Evolutionary conservation across 1,140 invertebrate genomes (phyloP).

Genomic region (Neotoxoptera formosana): DNA sequence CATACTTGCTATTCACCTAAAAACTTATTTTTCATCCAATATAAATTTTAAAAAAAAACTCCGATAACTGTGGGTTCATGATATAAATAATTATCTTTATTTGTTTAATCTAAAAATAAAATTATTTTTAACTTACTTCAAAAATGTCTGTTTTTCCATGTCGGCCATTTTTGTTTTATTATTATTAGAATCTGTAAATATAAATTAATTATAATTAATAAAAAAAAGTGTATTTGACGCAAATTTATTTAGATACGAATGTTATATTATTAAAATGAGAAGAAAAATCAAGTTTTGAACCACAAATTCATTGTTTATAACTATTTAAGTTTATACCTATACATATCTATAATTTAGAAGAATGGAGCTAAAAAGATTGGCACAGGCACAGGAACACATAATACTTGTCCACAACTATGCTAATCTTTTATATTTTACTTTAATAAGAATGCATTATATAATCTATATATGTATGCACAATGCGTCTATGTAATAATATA

Average conservation of each 20-base stretch:
- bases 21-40: neutral
- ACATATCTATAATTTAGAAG: too few species aligned
- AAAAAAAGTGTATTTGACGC: neutral
- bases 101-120: neutral
- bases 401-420: neutral
- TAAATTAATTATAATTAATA: neutral
- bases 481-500: neutral
- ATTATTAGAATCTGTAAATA: neutral
- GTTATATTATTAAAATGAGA: neutral
- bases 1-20: neutral
- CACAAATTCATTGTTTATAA: neutral
- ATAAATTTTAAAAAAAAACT: neutral
- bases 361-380: neutral
- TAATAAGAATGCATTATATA: neutral
- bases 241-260: neutral
- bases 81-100: neutral
- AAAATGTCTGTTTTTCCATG: neutral
- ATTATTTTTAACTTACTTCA: neutral
- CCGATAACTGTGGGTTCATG: rapidly evolving
- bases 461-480: neutral
- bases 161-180: neutral
- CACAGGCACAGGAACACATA: neutral
- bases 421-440: neutral
- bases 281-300: neutral
- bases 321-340: too few species aligned